phyloP scores from a whole-genome alignment of 2,888 invertebrate genomes.

The Pycnomerus fuliginosus region DNA sequence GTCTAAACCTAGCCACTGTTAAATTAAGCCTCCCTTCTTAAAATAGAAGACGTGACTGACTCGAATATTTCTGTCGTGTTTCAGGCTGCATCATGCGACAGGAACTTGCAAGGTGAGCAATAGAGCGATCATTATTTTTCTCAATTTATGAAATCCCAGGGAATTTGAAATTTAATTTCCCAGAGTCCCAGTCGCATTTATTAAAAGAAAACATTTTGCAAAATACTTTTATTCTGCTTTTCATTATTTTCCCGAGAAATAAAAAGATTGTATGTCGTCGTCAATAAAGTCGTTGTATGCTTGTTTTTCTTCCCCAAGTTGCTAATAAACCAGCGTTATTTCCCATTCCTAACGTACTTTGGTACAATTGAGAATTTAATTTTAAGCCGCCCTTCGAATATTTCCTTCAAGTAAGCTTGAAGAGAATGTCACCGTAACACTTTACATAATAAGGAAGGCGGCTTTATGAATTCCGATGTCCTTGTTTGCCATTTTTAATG shows the following conservation, averaged over 20 bases:
- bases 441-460: constrained; percentile 18
- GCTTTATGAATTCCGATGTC: constrained; percentile 15
- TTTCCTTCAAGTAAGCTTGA: constrained; percentile 9
- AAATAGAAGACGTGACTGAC: too few species aligned
- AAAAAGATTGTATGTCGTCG: constrained; percentile 1
- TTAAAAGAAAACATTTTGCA: constrained; percentile 11
- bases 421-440: constrained; percentile 16
- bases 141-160: too few species aligned
- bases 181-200: too few species aligned
- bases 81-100: too few species aligned
- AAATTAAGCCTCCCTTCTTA: too few species aligned
- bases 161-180: too few species aligned
- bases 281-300: neutral
- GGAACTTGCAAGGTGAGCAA: too few species aligned
- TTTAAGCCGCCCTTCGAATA: constrained; percentile 9
- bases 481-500: too few species aligned
- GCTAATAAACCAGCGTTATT: constrained; percentile 1
- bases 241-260: constrained; percentile 4
- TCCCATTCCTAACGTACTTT: constrained; percentile 3
- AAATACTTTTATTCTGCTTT: constrained; percentile 14
- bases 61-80: too few species aligned
- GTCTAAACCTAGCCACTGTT: too few species aligned
- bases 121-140: too few species aligned
- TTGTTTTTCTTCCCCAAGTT: neutral
- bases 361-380: constrained; percentile 10